phyloP scores from a whole-genome alignment of 2,797 vertebrate species.

The Sphenopsis melanotis region DNA sequence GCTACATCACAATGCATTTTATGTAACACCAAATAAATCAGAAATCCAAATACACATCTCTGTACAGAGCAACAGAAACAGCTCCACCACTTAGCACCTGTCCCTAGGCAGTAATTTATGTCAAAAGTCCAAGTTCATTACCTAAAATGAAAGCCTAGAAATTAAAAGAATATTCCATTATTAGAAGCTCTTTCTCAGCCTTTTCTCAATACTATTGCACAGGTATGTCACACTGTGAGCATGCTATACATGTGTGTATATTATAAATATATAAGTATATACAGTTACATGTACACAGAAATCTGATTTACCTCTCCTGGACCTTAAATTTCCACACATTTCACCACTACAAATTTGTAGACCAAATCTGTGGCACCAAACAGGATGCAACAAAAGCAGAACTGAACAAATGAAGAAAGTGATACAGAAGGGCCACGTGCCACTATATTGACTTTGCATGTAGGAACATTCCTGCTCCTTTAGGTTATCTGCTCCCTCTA shows the following conservation, averaged over 20 bases:
- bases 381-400: not conserved
- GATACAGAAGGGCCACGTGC: rapidly evolving
- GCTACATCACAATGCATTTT: not conserved
- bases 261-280: not conserved
- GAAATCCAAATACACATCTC: not conserved
- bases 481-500: not conserved
- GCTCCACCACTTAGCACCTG: not conserved
- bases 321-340: not conserved
- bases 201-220: not conserved
- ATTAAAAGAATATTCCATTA: not conserved
- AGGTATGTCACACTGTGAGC: not conserved
- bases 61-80: not conserved
- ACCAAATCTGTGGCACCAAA: not conserved
- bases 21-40: not conserved
- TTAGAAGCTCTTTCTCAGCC: not conserved
- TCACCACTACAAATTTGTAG: not conserved
- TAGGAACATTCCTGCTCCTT: not conserved
- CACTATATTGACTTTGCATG: not conserved
- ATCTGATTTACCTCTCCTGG: not conserved
- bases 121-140: not conserved
- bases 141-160: not conserved
- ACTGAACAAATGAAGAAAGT: not conserved
- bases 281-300: not conserved
- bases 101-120: not conserved
- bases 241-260: rapidly evolving